phyloP scores from a whole-genome alignment of 1,140 invertebrate genomes.

The Melitaea cinxia region DNA sequence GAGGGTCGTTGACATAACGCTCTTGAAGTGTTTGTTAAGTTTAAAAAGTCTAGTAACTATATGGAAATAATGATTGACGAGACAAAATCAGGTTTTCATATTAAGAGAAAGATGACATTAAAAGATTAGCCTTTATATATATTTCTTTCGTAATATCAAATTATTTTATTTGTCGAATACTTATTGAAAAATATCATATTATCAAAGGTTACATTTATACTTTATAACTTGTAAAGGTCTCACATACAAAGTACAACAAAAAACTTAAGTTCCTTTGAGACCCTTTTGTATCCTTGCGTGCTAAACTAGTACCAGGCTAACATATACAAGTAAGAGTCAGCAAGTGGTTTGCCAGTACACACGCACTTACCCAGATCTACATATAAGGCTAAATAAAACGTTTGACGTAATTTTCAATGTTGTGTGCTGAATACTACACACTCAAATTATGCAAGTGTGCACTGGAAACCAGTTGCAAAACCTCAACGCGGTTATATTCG shows the following conservation, averaged over 20 bases:
- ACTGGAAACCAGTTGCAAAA: slow-evolving; percentile 49
- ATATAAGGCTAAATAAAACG: slow-evolving; percentile 68
- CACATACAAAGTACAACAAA: background rate
- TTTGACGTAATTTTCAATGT: slow-evolving; percentile 67
- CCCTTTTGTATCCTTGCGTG: slow-evolving; percentile 62
- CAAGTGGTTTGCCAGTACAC: slow-evolving; percentile 48
- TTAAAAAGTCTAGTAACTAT: too few relatives aligned
- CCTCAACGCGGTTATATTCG: slow-evolving; percentile 46
- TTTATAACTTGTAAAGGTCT: too few relatives aligned
- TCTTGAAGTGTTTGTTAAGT: background rate
- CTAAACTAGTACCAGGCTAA: slow-evolving; percentile 55
- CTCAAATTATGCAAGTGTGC: slow-evolving; percentile 55
- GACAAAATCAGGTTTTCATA: too few relatives aligned
- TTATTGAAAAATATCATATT: too few relatives aligned
- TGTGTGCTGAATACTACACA: slow-evolving; percentile 57
- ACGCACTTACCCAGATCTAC: slow-evolving; percentile 53
- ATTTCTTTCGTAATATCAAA: too few relatives aligned
- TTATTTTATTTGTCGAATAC: too few relatives aligned
- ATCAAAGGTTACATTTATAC: too few relatives aligned
- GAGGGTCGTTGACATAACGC: slow-evolving; percentile 12
- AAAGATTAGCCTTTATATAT: too few relatives aligned
- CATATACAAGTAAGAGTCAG: slow-evolving; percentile 49
- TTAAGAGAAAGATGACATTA: too few relatives aligned
- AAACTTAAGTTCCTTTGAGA: slow-evolving; percentile 25
- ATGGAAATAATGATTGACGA: too few relatives aligned